Evolutionary conservation across 2,797 vertebrate genomes (phyloP).

Genomic region (Dipus sagitta): DNA sequence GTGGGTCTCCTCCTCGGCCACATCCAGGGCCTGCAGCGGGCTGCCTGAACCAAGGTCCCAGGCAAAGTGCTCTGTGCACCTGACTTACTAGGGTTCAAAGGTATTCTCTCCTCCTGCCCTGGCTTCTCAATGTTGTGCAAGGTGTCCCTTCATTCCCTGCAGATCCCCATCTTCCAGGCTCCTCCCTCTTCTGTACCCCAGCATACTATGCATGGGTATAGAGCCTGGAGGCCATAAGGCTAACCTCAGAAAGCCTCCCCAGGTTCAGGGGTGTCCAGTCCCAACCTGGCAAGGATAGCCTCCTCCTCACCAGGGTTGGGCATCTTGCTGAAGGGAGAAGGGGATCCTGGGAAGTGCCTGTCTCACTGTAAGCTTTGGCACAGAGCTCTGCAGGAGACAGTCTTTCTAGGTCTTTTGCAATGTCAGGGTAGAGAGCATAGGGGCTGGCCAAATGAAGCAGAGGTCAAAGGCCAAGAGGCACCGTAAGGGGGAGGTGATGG

Average conservation of each 20-base stretch:
- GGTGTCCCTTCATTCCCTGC: too few relatives aligned
- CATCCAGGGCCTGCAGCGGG: rapidly evolving
- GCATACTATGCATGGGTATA: background rate
- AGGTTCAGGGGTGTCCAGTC: too few relatives aligned
- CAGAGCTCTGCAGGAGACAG: rapidly evolving
- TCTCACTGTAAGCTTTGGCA: background rate
- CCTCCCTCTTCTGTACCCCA: background rate
- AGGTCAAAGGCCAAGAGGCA: background rate
- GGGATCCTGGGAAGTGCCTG: rapidly evolving
- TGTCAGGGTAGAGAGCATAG: background rate
- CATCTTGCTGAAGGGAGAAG: background rate
- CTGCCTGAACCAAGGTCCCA: rapidly evolving
- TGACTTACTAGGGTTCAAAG: rapidly evolving
- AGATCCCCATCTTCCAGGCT: background rate
- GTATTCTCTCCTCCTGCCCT: background rate
- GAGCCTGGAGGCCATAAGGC: background rate
- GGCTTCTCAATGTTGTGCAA: rapidly evolving
- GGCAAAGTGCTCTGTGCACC: conserved; percentile 9
- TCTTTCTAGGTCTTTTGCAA: rapidly evolving
- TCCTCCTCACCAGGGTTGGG: background rate
- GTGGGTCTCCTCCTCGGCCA: background rate
- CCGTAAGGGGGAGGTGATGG: background rate
- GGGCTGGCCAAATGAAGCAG: background rate
- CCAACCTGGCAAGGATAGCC: rapidly evolving
- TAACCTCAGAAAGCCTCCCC: background rate